Evolutionary conservation across 2,888 invertebrate species (phyloP), one percentile per base, ranked within the genome.

Genomic region (Nycteola revayana): DNA sequence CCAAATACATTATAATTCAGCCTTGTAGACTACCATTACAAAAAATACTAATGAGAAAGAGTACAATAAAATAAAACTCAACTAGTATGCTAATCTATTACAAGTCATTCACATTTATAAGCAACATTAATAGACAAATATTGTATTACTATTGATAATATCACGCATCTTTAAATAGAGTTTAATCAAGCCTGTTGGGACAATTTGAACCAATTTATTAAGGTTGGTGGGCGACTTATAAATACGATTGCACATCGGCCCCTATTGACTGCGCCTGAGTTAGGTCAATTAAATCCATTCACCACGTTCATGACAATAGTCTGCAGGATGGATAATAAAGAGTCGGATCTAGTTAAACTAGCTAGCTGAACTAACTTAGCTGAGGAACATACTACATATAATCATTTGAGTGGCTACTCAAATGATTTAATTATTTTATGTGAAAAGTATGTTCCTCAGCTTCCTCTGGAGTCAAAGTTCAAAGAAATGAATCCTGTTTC

Each of bases 131-230:
- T 14, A 14, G 5, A 14, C 14, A 5, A 14, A 14, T 3, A 14
- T n/a, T 5, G 14, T 14, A 14, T 14, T 42, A 37, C 46, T 47
- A 50, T 41, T 51, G 49, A 49, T 47, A 52, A 49, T 55, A 52
- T 58, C 39, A 52, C 42, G 30, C 43, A 55, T 60, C 54, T 63
- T 56, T 52, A 66, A 78, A 78, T 75, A 74, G 66, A 65, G 58
- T 63, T 62, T 70, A 79, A 80, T 79, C 65, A 74, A 78, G 74
- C 70, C 71, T 61, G 72, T 79, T 77, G 73, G 62, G 52, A 61
- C 73, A 70, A 79, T 73, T 80, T 76, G 64, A 74, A 61, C 66
- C 78, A 83, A 82, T 80, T 82, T 71, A 67, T 58, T 56, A 59
- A 61, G 57, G 61, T 61, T 69, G 57, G 71, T 72, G 67, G 67